Conservation (phyloP, 2,888 invertebrate species). For the Platycnemis pennipes region DNA sequence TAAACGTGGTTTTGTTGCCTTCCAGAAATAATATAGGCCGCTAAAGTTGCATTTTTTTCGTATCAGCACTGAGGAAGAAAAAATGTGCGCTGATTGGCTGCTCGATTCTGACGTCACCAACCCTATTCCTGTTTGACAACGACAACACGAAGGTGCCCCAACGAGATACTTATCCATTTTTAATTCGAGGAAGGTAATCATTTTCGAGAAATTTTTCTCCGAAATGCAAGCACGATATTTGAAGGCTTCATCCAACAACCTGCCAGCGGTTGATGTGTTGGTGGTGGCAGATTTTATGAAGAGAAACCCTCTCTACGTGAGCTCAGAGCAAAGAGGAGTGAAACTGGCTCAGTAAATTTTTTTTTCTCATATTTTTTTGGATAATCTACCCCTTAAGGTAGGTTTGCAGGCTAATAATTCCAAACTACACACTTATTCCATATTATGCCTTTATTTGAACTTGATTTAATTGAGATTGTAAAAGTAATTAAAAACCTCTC, state of each 20-base stretch:
- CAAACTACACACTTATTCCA: background rate
- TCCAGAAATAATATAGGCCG: too few species aligned
- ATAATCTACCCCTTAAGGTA: background rate
- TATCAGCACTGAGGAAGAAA: too few species aligned
- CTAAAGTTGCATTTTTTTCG: too few species aligned
- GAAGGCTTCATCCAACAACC: background rate
- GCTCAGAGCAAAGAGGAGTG: slow-evolving; percentile 1
- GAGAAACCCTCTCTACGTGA: background rate
- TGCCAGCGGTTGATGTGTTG: background rate
- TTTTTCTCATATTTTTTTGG: background rate
- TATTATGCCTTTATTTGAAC: background rate
- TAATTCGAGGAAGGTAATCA: background rate
- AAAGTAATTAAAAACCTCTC: background rate
- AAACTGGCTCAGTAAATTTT: background rate
- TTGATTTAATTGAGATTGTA: background rate
- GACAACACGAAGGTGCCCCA: too few species aligned
- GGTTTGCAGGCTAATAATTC: background rate
- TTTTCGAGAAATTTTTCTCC: background rate
- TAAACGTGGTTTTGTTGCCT: too few species aligned
- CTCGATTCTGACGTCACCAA: too few species aligned
- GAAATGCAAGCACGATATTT: background rate
- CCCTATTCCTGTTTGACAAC: too few species aligned
- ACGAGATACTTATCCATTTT: background rate
- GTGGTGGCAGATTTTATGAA: background rate
- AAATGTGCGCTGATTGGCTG: too few species aligned